Evolutionary conservation across 2,113 vertebrate species (phyloP), one percentile per base, ranked within the genome.

Genomic region (Siniperca knerii): DNA sequence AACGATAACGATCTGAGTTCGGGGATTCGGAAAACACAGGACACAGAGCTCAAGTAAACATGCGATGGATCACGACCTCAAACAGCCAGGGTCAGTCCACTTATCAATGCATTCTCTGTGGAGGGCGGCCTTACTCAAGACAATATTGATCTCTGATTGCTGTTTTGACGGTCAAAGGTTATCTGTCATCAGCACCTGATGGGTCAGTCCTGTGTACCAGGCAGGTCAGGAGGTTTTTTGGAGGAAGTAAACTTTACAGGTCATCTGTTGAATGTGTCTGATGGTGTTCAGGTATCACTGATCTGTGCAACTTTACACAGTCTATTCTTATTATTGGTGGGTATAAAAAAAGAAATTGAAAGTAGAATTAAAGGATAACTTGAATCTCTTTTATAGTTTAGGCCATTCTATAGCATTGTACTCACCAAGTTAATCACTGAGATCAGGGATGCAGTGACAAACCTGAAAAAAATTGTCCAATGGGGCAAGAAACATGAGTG

Each of bases 131-230:
- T 58, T 20, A 66, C 82, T 82, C 48, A n/a, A 58, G 86, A 77
- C 82, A 77, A 67, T 82, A 89, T 82, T 87, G 88, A 89, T 87
- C 76, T 65, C 35, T 70, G 81, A 90, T 89, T 66, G 77, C 54
- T 86, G 72, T 54, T 79, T 77, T 75, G 35, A n/a, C 76, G 84
- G 87, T 91, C 81, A 89, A 69, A 91, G 91, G 90, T 92, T 93
- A 91, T 91, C 87, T 65, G 62, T 46, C 25, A 60, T 86, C 76
- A 75, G 84, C 67, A 73, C 75, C 61, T 70, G 35, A 75, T 65
- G 61, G 52, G 60, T 81, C 75, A 23, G 35, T n/a, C 7, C 68
- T 78, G 77, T 68, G 84, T 55, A 42, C 35, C 65, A 46, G 62
- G 71, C n/a, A 46, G 79, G 89, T 84, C 86, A 81, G 1, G 60